Base-by-base conservation (phyloP, 1,140 invertebrate species). In the Tigriopus japonicus region DNA sequence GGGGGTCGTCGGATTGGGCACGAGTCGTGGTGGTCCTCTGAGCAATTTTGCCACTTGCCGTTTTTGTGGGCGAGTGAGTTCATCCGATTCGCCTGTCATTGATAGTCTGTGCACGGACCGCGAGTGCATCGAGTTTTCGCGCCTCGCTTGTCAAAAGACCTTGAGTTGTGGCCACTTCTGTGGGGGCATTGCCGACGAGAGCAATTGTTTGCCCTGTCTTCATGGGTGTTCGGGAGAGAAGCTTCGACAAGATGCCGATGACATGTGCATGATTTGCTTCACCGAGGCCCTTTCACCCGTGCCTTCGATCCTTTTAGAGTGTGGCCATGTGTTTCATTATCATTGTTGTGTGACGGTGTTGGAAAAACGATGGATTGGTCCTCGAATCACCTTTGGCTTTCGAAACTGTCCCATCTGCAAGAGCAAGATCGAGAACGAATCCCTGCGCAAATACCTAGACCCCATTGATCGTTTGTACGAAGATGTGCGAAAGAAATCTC, bases 241-340 rank as follows among this genome's bases (percentile, higher is more conserved):
- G 9, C 28, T 35, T 35, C 84, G 85, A 24, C 92, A 96, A 73
- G 93, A 98, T 72, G 88, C 88, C 0, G 93, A 98, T 68, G 93
- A 98, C 68, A 95, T 98, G 89, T 98, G 94, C 73, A 97, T 97
- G 89, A 93, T 98, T 63, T 98, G 94, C 70, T 98, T 98, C 71
- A 93, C 88, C 0, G 93, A 98, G 69, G 88, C 93, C 0, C 73
- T 98, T 3, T 85, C 88, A 19, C 90, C 85, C 64, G 91, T 92
- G 0, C 94, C 94, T 14, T 87, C 90, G n/a, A 83, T 97, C 68
- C 85, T 92, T 80, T 71, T 97, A 13, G 79, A 82, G 62, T 98
- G 94, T 73, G 89, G 90, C 1, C 94, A 98, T 68, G 87, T 97
- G 7, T 98, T 97, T 70, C 94, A 98, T 71, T 76, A 84, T 45